A percentile compares a stretch with the other conserved stretches of the same genome.
Evolutionary conservation across 2,113 vertebrate species (phyloP).

Genomic region (Oryzias celebensis): DNA sequence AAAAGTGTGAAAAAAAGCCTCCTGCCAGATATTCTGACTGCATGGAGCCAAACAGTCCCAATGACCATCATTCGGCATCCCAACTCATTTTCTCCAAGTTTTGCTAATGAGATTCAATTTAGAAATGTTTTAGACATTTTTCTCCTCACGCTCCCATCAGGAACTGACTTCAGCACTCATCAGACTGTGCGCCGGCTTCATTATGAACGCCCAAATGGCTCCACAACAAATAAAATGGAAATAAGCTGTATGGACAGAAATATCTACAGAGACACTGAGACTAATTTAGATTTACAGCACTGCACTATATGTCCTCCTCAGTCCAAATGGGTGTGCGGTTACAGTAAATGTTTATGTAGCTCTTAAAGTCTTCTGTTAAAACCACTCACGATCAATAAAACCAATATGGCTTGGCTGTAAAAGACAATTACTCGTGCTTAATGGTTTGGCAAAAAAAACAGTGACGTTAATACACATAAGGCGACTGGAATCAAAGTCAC

Average conservation of each 20-base stretch:
- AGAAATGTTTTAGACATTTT: too few relatives aligned
- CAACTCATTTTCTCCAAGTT: too few relatives aligned
- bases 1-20: too few relatives aligned
- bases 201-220: slow-evolving; percentile 28
- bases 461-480: slow-evolving; percentile 40
- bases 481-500: slow-evolving; percentile 25
- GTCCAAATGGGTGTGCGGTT: slow-evolving; percentile 52
- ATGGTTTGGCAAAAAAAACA: slow-evolving; percentile 45
- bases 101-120: too few relatives aligned
- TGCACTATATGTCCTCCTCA: slow-evolving; percentile 36
- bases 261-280: slow-evolving; percentile 31
- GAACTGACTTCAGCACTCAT: not conserved
- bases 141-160: not conserved
- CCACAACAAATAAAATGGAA: slow-evolving; percentile 47
- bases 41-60: too few relatives aligned
- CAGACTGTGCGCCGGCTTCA: not conserved
- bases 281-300: slow-evolving; percentile 46
- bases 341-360: slow-evolving; percentile 69
- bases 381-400: slow-evolving; percentile 67
- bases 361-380: slow-evolving; percentile 70
- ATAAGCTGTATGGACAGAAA: slow-evolving; percentile 47
- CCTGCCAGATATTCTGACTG: too few relatives aligned
- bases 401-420: slow-evolving; percentile 61
- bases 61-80: too few relatives aligned
- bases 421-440: slow-evolving; percentile 52